phyloP scores from a whole-genome alignment of 2,113 vertebrate genomes.

The Pluvialis apricaria region DNA sequence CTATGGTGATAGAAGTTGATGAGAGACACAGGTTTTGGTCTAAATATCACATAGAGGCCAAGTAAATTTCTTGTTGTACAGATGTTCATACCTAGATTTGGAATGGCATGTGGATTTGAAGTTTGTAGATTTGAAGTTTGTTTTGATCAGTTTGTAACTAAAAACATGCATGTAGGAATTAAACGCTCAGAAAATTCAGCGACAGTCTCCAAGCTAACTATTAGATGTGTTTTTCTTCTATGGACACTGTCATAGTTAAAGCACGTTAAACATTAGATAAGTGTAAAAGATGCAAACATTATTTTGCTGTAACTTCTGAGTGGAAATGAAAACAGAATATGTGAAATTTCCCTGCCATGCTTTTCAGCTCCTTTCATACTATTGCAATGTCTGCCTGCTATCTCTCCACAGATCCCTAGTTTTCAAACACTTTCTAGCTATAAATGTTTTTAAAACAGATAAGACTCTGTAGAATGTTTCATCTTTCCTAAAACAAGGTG shows the following conservation, averaged over 20 bases:
- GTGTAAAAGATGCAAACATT: background rate
- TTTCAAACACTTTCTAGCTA: background rate
- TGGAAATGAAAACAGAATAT: background rate
- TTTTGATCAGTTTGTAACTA: background rate
- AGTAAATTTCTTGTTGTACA: background rate
- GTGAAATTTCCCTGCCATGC: background rate
- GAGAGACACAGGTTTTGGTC: background rate
- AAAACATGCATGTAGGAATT: background rate
- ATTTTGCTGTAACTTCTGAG: background rate
- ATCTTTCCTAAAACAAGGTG: background rate
- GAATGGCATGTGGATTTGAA: background rate
- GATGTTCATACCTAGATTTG: background rate
- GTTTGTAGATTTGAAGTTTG: background rate
- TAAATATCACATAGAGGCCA: background rate
- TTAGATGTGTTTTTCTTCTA: background rate
- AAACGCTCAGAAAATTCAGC: background rate
- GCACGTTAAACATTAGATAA: background rate
- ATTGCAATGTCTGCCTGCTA: background rate
- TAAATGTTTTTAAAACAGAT: background rate
- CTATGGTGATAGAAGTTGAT: background rate
- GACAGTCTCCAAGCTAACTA: background rate
- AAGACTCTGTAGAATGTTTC: background rate
- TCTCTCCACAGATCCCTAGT: background rate
- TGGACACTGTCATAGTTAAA: background rate
- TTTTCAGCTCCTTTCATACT: background rate